Conservation (phyloP, 2,888 invertebrate species). For the Germaria angustata region DNA sequence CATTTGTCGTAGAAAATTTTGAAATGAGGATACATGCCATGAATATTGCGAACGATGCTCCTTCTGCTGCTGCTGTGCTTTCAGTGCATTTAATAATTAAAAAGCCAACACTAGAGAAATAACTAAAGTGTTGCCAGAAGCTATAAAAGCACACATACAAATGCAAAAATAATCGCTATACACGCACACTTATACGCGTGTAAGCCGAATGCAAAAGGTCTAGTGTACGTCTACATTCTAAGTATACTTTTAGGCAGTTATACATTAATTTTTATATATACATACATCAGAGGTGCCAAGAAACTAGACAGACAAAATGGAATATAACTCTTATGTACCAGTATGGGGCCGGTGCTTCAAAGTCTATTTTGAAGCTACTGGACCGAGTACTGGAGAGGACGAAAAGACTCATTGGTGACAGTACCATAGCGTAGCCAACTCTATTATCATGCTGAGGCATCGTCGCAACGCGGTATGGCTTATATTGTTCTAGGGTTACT, state of each 20-base stretch:
- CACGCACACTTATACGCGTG: background rate
- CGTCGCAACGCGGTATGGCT: too few species aligned
- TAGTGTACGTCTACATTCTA: slow-evolving; percentile 46
- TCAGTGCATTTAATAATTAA: slow-evolving; percentile 76
- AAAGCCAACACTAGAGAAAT: slow-evolving; percentile 76
- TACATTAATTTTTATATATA: background rate
- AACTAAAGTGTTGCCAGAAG: slow-evolving; percentile 77
- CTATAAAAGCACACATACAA: slow-evolving; percentile 38
- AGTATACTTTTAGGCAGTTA: slow-evolving; percentile 12
- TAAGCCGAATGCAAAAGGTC: slow-evolving; percentile 21
- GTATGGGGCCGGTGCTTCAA: too few species aligned
- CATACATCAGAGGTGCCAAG: background rate
- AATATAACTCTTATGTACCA: too few species aligned
- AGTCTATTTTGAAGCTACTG: too few species aligned
- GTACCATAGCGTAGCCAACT: too few species aligned
- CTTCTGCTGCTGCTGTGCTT: slow-evolving; percentile 9
- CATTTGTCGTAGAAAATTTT: slow-evolving; percentile 7
- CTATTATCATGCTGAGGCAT: too few species aligned
- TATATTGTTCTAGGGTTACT: too few species aligned
- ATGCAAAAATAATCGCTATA: slow-evolving; percentile 28
- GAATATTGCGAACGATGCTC: slow-evolving; percentile 15
- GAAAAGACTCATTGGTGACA: too few species aligned
- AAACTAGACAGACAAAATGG: too few species aligned
- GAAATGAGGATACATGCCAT: background rate
- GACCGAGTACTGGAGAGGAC: too few species aligned